Conservation (phyloP, 2,797 vertebrate species). For the Pseudopleuronectes americanus region DNA sequence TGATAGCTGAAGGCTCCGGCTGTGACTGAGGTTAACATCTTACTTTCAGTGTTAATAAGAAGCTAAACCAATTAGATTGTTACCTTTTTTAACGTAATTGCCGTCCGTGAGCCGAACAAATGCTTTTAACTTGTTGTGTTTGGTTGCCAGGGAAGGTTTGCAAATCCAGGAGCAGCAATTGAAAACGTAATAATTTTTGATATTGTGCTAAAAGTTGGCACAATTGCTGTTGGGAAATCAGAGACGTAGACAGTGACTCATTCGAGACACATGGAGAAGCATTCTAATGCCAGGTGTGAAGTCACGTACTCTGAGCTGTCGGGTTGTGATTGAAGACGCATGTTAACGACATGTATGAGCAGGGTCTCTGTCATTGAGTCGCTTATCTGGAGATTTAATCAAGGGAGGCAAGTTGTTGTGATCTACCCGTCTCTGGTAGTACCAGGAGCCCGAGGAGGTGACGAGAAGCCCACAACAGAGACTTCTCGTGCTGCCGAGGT, state of each 20-base stretch:
- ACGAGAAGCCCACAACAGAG: constrained; percentile 65
- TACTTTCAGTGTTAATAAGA: no score
- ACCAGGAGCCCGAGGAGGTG: constrained; percentile 59
- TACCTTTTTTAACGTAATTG: no score
- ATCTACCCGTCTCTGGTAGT: constrained; percentile 49
- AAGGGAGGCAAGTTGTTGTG: constrained; percentile 62
- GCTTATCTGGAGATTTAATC: constrained; percentile 58
- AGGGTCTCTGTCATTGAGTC: constrained; percentile 44
- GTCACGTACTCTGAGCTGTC: not conserved
- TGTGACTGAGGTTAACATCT: no score
- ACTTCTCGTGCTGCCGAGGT: constrained; percentile 48
- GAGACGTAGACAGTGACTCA: not conserved
- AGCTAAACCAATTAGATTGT: no score
- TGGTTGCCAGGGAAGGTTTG: no score
- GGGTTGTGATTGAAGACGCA: not conserved
- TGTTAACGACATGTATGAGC: not conserved
- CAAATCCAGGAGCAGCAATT: no score
- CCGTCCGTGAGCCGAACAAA: no score
- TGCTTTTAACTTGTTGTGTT: no score
- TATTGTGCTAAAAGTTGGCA: no score
- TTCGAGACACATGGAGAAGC: not conserved
- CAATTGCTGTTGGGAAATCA: no score
- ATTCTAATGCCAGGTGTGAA: not conserved
- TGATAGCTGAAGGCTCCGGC: no score
- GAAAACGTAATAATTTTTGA: no score